Base-by-base conservation (phyloP, 2,888 invertebrate species). In the Stegana nigrithorax region DNA sequence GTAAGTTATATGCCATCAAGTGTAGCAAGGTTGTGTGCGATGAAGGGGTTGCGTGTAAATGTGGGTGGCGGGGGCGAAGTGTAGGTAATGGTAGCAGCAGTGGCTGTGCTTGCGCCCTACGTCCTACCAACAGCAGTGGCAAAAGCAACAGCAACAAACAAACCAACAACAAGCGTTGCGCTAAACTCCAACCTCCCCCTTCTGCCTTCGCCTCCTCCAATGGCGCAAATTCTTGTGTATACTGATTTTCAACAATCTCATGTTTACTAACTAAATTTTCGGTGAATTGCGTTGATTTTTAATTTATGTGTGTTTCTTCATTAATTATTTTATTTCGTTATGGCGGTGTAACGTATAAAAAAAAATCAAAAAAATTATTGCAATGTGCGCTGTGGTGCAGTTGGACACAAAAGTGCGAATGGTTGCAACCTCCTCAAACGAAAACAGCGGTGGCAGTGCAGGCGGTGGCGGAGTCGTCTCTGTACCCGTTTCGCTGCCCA, bases 401-500 rank as follows among this genome's bases (percentile, higher is more conserved):
- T 75, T 82, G 81, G 82, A 82, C 72, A 77, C 82, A 51, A 81
- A 83, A 75, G 80, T 78, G 71, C 84, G 84, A 69, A 83, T 85
- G 84, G 85, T 86, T 72, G 79, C 83, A 70, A n/a, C n/a, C n/a
- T 79, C 86, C 55, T 78, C 82, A 62, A 81, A 79, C 72, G 82
- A 83, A 63, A 83, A 82, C 44, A 81, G 82, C 72, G 79, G 82
- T 47, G 78, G 71, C 53, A 69, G 71, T 21, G n/a, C n/a, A n/a
- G 55, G 55, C 14, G 70, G 76, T 71, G 80, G 80, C 68, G 67
- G 74, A 51, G 81, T 85, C 63, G 84, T 85, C 25, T 84, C 84
- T 58, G 85, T 84, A 56, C 83, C 83, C 60, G 82, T 83, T 25
- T 82, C 84, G 55, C 84, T 94, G 78, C 93, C 93, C 26, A 93